These are phyloP conservation scores for Spizella passerina DNA, from an alignment of 2,797 vertebrate genomes.

Conservation along the genomic window DNA sequence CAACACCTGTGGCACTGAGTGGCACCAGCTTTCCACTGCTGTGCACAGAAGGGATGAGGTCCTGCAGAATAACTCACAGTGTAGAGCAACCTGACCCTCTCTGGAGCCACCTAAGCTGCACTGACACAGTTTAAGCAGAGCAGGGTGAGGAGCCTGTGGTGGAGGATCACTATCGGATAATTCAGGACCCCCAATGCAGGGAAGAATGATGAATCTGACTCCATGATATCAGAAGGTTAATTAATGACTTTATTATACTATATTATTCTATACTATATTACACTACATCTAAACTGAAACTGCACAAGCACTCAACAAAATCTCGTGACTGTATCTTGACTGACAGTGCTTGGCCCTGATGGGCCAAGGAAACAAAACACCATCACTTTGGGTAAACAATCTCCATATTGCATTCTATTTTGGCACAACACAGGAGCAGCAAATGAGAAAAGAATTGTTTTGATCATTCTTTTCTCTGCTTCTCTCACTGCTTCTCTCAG, in stretches of 20 bases:
- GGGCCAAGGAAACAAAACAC: background rate
- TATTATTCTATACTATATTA: background rate
- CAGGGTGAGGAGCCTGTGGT: background rate
- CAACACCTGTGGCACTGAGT: background rate
- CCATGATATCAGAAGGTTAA: background rate
- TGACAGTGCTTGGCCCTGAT: background rate
- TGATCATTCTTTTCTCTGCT: background rate
- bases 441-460: background rate
- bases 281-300: background rate
- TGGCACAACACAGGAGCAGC: background rate
- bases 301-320: background rate
- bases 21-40: accelerated
- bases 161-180: background rate
- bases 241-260: background rate
- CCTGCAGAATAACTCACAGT: accelerated
- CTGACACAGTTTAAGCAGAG: background rate
- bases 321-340: background rate
- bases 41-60: background rate
- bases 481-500: background rate
- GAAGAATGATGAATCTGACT: background rate
- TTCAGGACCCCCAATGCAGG: background rate
- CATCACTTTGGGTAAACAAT: background rate
- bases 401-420: background rate
- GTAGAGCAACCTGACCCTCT: background rate
- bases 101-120: background rate